Percentiles rank a stretch among this genome's conserved stretches.
phyloP scores from a whole-genome alignment of 1,140 invertebrate species.

The Aphelinus certus region DNA sequence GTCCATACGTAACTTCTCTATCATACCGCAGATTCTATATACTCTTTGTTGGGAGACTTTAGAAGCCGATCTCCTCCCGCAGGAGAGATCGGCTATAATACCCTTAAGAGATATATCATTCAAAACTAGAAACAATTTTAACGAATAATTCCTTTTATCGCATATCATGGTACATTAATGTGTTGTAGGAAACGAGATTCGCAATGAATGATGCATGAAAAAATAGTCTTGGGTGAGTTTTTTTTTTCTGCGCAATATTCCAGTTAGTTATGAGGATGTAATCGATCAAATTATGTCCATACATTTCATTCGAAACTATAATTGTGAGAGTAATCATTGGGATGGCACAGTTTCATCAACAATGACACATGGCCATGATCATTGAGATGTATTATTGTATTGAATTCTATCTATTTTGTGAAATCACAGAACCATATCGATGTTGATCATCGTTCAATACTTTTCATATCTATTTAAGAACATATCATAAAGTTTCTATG shows the following conservation, averaged over 20 bases:
- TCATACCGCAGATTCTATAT: too few species aligned
- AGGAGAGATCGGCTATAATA: too few species aligned
- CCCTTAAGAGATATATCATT: not conserved
- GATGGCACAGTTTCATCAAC: not conserved
- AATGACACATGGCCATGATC: too few species aligned
- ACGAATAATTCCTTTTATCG: not conserved
- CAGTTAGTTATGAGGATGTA: not conserved
- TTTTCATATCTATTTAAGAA: conserved; percentile 19
- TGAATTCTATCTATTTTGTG: conserved; percentile 2
- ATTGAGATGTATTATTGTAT: too few species aligned
- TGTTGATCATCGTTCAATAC: conserved; percentile 36
- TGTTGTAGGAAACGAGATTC: not conserved
- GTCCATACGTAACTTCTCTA: not conserved
- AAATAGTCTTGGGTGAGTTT: too few species aligned
- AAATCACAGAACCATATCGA: conserved; percentile 24
- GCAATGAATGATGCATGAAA: too few species aligned
- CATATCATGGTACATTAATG: not conserved
- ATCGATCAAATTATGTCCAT: not conserved
- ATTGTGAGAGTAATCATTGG: not conserved
- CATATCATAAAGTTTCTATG: too few species aligned
- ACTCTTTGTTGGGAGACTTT: too few species aligned
- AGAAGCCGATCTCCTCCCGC: too few species aligned
- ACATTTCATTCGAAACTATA: not conserved
- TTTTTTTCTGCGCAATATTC: too few species aligned
- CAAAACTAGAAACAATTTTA: not conserved